These are phyloP conservation scores for Dipodomys spectabilis DNA, from an alignment of 2,113 vertebrate genomes.

Conservation along the genomic window DNA sequence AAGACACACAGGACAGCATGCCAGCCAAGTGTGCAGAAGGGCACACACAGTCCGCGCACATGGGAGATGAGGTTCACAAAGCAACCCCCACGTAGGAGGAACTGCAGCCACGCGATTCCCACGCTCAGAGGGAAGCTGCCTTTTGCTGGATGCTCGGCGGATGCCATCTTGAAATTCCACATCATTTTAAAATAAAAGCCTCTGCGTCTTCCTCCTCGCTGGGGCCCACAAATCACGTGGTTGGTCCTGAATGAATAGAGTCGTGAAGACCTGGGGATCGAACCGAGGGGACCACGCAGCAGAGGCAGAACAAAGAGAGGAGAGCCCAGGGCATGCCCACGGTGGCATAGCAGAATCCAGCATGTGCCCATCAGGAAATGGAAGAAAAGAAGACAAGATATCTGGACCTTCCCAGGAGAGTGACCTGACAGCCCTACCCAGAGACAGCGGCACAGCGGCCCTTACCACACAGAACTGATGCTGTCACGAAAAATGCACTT, in stretches of 20 bases:
- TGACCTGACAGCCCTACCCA: neutral
- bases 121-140: neutral
- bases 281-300: neutral
- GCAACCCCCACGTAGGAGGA: neutral
- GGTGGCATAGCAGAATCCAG: neutral
- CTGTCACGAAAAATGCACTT: neutral
- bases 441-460: constrained; percentile 37
- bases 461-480: neutral
- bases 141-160: neutral
- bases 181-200: neutral
- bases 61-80: too few species aligned
- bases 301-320: too few species aligned
- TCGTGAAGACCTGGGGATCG: neutral
- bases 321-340: neutral
- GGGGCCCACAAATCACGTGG: neutral
- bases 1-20: neutral
- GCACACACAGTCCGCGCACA: neutral
- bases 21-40: too few species aligned
- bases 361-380: neutral
- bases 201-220: neutral
- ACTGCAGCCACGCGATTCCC: too few species aligned
- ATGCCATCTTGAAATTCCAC: neutral
- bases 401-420: neutral
- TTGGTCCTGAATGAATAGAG: neutral
- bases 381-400: neutral